A percentile compares a stretch with the other conserved stretches of the same genome.
Evolutionary conservation across 1,140 invertebrate species (phyloP).

Genomic region (Nephotettix cincticeps): DNA sequence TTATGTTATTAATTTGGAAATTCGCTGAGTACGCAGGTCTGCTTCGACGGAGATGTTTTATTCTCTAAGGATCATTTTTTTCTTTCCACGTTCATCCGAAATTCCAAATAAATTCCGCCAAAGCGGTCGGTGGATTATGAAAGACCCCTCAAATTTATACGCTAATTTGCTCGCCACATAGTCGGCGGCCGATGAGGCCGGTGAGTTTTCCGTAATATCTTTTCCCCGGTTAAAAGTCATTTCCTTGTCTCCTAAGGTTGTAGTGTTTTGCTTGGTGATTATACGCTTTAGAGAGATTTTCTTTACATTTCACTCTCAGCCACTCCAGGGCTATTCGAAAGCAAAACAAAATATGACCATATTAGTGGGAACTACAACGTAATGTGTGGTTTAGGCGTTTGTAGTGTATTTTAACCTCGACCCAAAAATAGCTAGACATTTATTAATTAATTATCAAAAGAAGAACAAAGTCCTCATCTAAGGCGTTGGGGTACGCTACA

Average conservation of each 20-base stretch:
- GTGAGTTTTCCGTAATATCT: background rate
- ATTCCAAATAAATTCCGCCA: background rate
- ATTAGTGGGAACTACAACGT: too few species aligned
- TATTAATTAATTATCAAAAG: too few species aligned
- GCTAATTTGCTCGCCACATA: background rate
- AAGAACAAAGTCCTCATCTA: too few species aligned
- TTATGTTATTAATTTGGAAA: too few species aligned
- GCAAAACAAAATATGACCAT: too few species aligned
- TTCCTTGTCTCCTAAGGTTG: background rate
- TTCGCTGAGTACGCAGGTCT: too few species aligned
- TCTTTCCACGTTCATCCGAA: background rate
- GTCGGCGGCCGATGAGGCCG: background rate
- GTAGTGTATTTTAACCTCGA: too few species aligned
- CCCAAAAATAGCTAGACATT: too few species aligned
- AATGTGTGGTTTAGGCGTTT: too few species aligned
- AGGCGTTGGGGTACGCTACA: too few species aligned
- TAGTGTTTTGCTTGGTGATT: background rate
- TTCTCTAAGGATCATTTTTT: too few species aligned
- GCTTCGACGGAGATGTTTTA: too few species aligned
- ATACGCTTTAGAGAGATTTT: background rate
- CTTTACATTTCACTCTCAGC: background rate
- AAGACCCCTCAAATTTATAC: background rate
- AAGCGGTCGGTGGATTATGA: background rate
- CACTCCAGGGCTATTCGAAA: background rate
- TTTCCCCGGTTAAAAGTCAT: background rate